phyloP scores from a whole-genome alignment of 2,797 vertebrate species.

The Chromis chromis region DNA sequence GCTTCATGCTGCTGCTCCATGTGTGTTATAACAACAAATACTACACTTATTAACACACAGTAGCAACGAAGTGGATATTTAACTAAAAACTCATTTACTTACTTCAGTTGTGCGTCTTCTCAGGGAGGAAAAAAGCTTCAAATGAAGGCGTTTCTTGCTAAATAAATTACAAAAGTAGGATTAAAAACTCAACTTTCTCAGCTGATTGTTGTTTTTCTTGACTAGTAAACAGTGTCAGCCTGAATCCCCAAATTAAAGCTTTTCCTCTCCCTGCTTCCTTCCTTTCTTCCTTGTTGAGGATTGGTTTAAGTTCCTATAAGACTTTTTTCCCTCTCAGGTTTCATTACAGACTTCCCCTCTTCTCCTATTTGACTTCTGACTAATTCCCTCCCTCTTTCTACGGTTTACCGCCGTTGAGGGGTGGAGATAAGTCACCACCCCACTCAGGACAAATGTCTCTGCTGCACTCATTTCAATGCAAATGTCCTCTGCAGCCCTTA shows the following conservation, averaged over 20 bases:
- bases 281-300: slow-evolving; percentile 26
- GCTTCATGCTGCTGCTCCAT: neutral
- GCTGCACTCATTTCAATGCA: neutral
- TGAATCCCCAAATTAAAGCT: neutral
- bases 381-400: slow-evolving; percentile 70
- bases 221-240: neutral
- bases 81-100: slow-evolving; percentile 49
- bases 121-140: neutral
- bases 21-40: neutral
- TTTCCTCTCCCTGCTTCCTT: slow-evolving; percentile 17
- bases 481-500: neutral
- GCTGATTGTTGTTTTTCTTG: neutral
- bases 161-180: neutral
- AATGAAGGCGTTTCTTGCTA: neutral
- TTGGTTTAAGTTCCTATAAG: slow-evolving; percentile 8
- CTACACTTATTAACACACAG: neutral
- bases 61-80: neutral
- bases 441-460: neutral
- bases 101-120: slow-evolving; percentile 61
- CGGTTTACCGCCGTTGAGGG: slow-evolving; percentile 1
- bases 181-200: neutral
- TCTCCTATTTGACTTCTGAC: slow-evolving; percentile 69
- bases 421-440: slow-evolving; percentile 57
- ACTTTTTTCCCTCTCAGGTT: slow-evolving; percentile 43
- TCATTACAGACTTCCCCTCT: slow-evolving; percentile 47